Conservation (phyloP, 2,888 invertebrate genomes). For the Carterocephalus palaemon region DNA sequence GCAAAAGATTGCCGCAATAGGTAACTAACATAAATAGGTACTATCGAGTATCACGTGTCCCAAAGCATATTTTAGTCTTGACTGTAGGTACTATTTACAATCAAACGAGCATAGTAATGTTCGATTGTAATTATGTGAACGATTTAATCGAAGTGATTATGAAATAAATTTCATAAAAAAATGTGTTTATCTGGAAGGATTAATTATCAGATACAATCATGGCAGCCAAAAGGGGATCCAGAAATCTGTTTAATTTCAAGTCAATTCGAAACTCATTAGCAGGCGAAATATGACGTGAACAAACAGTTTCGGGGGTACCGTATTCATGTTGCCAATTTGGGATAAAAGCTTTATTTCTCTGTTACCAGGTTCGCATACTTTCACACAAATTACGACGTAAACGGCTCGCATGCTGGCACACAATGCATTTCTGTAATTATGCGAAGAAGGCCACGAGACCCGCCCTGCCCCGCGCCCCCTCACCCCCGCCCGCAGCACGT, state of each 20-base stretch:
- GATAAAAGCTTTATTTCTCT: constrained; percentile 45
- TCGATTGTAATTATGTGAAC: too few species aligned
- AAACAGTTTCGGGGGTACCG: constrained; percentile 7
- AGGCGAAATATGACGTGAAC: constrained; percentile 17
- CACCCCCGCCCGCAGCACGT: constrained; percentile 14
- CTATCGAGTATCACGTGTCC: too few species aligned
- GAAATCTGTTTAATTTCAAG: constrained; percentile 16
- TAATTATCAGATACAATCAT: constrained; percentile 1
- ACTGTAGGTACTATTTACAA: too few species aligned
- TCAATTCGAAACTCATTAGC: constrained; percentile 16
- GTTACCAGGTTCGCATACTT: constrained; percentile 50
- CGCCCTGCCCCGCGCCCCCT: constrained; percentile 42
- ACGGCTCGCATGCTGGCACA: constrained; percentile 56
- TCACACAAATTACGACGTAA: constrained; percentile 57
- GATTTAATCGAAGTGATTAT: too few species aligned
- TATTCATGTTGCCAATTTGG: constrained; percentile 36
- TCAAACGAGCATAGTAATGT: too few species aligned
- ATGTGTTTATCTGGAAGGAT: too few species aligned
- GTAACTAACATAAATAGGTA: too few species aligned
- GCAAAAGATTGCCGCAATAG: too few species aligned
- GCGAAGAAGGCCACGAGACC: constrained; percentile 53
- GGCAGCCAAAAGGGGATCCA: background rate
- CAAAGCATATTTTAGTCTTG: too few species aligned
- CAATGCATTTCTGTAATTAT: constrained; percentile 73
- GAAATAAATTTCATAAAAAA: too few species aligned